These are phyloP conservation scores for Oxyura jamaicensis DNA, from an alignment of 2,113 vertebrate genomes.

Conservation along the genomic window DNA sequence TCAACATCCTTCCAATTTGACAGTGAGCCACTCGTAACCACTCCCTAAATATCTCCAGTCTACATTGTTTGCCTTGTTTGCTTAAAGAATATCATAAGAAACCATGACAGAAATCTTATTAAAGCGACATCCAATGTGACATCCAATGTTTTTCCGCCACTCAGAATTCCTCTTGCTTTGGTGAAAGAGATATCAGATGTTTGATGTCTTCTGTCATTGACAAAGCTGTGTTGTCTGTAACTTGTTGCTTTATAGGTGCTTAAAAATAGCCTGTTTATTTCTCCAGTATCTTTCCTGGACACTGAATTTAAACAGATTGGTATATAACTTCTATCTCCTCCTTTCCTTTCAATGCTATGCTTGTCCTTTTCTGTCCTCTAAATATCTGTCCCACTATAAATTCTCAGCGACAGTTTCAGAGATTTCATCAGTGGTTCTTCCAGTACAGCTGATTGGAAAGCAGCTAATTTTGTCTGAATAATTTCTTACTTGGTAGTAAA, in stretches of 20 bases:
- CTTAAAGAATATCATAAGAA: neutral
- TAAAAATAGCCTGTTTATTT: neutral
- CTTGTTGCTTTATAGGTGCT: neutral
- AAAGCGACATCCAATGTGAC: neutral
- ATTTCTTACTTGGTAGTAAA: neutral
- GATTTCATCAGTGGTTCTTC: neutral
- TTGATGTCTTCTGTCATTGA: slow-evolving; percentile 14
- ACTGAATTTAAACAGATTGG: neutral
- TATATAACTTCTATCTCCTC: neutral
- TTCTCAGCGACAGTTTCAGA: neutral
- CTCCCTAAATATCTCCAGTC: neutral
- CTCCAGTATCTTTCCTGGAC: neutral
- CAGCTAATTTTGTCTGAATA: neutral
- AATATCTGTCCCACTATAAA: neutral
- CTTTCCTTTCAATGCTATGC: neutral
- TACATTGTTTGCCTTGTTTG: neutral
- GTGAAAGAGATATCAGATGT: neutral
- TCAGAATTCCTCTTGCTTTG: neutral
- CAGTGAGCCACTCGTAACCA: accelerated
- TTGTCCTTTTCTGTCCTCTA: neutral
- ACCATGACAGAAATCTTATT: neutral
- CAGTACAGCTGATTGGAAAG: neutral
- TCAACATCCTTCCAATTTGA: neutral
- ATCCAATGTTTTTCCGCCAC: neutral
- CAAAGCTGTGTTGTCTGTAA: neutral